Percentiles rank a stretch among this genome's conserved stretches.
phyloP scores from a whole-genome alignment of 2,888 invertebrate species.

The Troides aeacus region DNA sequence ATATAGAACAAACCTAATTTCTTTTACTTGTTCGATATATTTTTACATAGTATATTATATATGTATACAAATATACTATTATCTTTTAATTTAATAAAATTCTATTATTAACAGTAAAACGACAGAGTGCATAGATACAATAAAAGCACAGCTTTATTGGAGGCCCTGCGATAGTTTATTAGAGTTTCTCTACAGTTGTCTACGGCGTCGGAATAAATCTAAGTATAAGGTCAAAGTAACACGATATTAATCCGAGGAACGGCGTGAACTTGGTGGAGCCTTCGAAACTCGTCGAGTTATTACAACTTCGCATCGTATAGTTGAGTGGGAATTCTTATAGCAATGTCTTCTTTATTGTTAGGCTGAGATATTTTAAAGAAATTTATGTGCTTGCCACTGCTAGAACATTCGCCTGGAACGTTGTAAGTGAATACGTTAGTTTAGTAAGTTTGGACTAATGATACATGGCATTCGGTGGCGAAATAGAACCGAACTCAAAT shows the following conservation, averaged over 20 bases:
- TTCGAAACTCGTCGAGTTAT: conserved; percentile 10
- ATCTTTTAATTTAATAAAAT: too few species aligned
- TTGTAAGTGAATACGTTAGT: too few species aligned
- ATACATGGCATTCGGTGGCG: too few species aligned
- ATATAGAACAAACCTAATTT: too few species aligned
- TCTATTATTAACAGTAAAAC: not conserved
- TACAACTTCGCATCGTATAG: not conserved
- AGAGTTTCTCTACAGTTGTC: conserved; percentile 2
- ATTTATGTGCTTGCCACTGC: too few species aligned
- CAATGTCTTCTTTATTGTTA: not conserved
- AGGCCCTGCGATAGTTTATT: not conserved
- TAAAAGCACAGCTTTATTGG: not conserved
- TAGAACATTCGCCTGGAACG: too few species aligned
- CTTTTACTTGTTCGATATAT: too few species aligned
- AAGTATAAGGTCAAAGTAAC: conserved; percentile 9
- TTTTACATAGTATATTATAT: too few species aligned
- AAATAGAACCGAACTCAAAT: too few species aligned
- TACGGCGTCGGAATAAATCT: conserved; percentile 8
- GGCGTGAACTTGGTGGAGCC: conserved; percentile 3
- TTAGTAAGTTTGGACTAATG: too few species aligned
- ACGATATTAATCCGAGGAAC: conserved; percentile 5
- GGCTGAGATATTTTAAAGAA: not conserved
- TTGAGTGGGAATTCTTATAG: conserved; percentile 8
- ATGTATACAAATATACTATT: too few species aligned
- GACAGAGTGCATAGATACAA: not conserved